phyloP scores from a whole-genome alignment of 2,888 invertebrate genomes.

The Invenusta paracnida region DNA sequence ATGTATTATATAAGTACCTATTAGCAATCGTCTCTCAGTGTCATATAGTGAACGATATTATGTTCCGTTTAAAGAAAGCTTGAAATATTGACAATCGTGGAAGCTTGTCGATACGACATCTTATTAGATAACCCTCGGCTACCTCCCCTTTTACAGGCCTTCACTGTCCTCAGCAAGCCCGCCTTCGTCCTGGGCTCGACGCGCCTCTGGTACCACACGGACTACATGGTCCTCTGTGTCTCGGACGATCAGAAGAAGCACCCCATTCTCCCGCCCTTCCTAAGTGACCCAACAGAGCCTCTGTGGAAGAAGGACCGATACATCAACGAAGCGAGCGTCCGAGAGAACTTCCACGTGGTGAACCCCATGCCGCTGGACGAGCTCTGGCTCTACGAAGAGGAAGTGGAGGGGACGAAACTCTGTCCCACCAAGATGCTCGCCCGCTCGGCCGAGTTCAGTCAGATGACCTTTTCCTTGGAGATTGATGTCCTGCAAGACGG shows the following conservation, averaged over 20 bases:
- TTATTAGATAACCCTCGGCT: no score
- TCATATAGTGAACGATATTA: no score
- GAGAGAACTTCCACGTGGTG: constrained; percentile 39
- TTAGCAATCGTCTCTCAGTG: no score
- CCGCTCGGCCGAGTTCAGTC: constrained; percentile 40
- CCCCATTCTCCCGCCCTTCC: constrained; percentile 40
- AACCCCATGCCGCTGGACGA: constrained; percentile 41
- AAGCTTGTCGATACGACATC: no score
- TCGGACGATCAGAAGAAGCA: constrained; percentile 33
- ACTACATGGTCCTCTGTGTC: constrained; percentile 40
- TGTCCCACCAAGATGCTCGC: constrained; percentile 3
- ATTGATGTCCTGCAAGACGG: constrained; percentile 37
- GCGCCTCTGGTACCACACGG: constrained; percentile 37
- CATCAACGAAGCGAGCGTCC: constrained; percentile 34
- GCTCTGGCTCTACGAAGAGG: constrained; percentile 37
- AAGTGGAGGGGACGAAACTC: not conserved
- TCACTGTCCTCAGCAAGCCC: constrained; percentile 32
- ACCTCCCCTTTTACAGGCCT: constrained; percentile 39
- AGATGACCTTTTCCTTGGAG: constrained; percentile 41
- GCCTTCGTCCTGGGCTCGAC: constrained; percentile 39
- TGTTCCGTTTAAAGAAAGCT: no score
- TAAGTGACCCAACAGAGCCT: constrained; percentile 42
- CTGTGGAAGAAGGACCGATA: constrained; percentile 39
- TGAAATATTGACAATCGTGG: no score
- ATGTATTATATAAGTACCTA: no score